A percentile compares a stretch with the other conserved stretches of the same genome.
These are phyloP conservation scores for Embidobia sp. DNA, from an alignment of 2,888 invertebrate genomes.

Conservation along the genomic window DNA sequence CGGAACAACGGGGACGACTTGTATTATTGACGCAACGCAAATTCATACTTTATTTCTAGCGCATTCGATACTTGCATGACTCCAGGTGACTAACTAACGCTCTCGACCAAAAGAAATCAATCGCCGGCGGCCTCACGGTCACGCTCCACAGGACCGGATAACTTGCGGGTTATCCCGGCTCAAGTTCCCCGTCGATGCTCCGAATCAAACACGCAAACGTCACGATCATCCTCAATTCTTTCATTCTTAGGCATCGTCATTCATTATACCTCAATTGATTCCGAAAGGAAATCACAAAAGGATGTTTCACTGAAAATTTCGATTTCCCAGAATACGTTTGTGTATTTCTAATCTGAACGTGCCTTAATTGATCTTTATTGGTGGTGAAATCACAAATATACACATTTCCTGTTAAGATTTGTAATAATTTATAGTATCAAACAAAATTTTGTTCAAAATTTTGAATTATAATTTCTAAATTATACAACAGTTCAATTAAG, in stretches of 20 bases:
- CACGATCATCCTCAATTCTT: slow-evolving; percentile 32
- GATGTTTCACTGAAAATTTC: slow-evolving; percentile 27
- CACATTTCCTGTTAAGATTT: no score
- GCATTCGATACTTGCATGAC: slow-evolving; percentile 78
- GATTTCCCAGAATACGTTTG: no score
- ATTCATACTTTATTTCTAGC: slow-evolving; percentile 71
- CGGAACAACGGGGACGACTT: slow-evolving; percentile 78
- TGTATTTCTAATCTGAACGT: no score
- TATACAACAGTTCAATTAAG: no score
- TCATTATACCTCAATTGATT: slow-evolving; percentile 1
- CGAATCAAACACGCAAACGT: slow-evolving; percentile 38
- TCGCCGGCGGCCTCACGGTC: slow-evolving; percentile 67
- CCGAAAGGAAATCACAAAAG: neutral
- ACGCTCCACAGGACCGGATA: slow-evolving; percentile 66
- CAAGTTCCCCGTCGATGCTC: slow-evolving; percentile 22
- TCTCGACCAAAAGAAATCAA: slow-evolving; percentile 64
- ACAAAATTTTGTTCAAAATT: no score
- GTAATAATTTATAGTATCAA: no score
- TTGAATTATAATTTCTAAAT: no score
- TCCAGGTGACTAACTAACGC: slow-evolving; percentile 75
- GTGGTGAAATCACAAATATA: no score
- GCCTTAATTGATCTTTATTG: no score
- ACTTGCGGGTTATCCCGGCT: slow-evolving; percentile 52
- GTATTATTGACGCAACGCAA: slow-evolving; percentile 78
- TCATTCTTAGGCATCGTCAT: slow-evolving; percentile 11